Percentiles rank a stretch among this genome's conserved stretches.
These are phyloP conservation scores for Drosophila neocordata DNA, from an alignment of 1,140 invertebrate genomes.

Conservation along the genomic window DNA sequence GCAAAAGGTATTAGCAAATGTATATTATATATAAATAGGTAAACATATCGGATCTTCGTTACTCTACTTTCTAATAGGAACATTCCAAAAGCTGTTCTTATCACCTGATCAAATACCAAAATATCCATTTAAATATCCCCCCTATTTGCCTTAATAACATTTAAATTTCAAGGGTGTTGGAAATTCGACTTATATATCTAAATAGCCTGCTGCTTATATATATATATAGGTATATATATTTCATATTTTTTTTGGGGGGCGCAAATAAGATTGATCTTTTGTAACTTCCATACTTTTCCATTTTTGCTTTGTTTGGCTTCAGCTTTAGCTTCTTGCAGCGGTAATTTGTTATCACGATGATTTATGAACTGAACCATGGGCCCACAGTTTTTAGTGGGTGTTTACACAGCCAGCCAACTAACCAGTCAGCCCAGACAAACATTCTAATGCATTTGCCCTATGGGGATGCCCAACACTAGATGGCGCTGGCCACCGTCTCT, in stretches of 20 bases:
- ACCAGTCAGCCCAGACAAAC: conserved; percentile 36
- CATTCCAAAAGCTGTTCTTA: no score
- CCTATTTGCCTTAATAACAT: no score
- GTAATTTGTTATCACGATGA: conserved; percentile 82
- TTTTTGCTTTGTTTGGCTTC: conserved; percentile 25
- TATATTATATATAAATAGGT: neutral
- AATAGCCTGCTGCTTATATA: neutral
- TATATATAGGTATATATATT: neutral
- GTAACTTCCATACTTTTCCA: conserved; percentile 74
- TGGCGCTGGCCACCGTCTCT: conserved; percentile 55
- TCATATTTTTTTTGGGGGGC: conserved; percentile 65
- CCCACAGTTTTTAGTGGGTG: conserved; percentile 68
- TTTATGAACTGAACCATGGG: conserved; percentile 71
- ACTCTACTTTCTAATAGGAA: no score
- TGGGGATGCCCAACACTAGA: conserved; percentile 50
- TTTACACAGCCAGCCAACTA: conserved; percentile 63
- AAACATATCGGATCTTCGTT: no score
- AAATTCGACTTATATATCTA: neutral
- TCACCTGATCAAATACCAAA: no score
- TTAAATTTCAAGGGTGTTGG: neutral
- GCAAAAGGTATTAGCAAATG: no score
- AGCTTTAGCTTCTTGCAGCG: conserved; percentile 56
- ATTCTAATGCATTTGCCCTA: conserved; percentile 65
- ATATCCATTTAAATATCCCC: no score
- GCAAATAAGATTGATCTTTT: conserved; percentile 81